Base-by-base conservation (phyloP, 2,113 vertebrate species). In the Glaucidium brasilianum region DNA sequence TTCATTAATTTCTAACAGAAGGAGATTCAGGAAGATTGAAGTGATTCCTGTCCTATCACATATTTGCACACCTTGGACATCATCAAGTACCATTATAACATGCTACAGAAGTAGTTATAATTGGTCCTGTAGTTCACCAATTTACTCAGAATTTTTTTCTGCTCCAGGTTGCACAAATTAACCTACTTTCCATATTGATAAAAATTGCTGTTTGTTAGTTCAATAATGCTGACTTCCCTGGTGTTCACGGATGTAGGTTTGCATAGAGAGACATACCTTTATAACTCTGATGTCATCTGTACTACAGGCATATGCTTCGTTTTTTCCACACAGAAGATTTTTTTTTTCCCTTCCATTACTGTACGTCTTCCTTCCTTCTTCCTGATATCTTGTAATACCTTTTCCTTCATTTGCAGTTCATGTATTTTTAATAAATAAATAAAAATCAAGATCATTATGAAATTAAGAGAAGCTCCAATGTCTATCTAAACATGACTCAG, bases 211-310 rank as follows among this genome's bases (percentile, higher is more conserved):
- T 60, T 77, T 45, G 43, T 45, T 45, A 59, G 35, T 71, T 85
- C 27, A 67, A 15, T 58, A 83, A 60, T 8, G 7, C 53, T 73
- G 67, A 72, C 34, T 91, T 80, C 12, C 15, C 13, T 56, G 29
- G 15, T 84, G 45, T 73, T 75, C 37, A 29, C 22, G 30, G 45
- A 47, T 52, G 12, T 55, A 63, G 8, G 23, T 85, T 75, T 66
- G 37, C 35, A 15, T n/a, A 64, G 47, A 76, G 53, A 47, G 32
- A 15, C 90, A 84, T 95, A 98, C 98, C 97, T 98, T 95, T 63
- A 98, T 94, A 85, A 97, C 68, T 90, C 98, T 95, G 81, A 98
- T 92, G 67, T 98, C 92, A 16, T 97, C 96, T 27, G 96, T 96
- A 21, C 92, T 93, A 92, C 98, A 98, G 6, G 82, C 97, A 39